A percentile compares a stretch with the other conserved stretches of the same genome.
Conservation (phyloP, 2,888 invertebrate genomes). For the Chorisops tibialis region DNA sequence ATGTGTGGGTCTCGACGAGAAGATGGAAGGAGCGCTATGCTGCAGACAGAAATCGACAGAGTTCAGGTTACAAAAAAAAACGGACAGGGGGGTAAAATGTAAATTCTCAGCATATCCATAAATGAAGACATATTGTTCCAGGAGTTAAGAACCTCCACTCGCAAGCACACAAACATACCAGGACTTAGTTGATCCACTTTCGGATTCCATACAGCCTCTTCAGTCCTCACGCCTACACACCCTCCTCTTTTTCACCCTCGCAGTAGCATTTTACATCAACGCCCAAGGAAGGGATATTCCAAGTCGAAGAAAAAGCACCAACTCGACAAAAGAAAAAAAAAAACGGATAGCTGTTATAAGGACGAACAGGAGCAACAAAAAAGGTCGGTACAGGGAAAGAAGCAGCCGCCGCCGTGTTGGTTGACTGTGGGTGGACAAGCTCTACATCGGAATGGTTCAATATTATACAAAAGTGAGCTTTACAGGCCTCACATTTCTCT, state of each 20-base stretch:
- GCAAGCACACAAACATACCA: background rate
- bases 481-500: no score
- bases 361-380: no score
- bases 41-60: background rate
- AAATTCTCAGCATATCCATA: conserved; percentile 29
- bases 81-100: conserved; percentile 16
- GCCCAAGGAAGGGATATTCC: background rate
- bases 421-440: no score
- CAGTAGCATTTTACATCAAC: conserved; percentile 14
- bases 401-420: no score
- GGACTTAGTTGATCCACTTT: conserved; percentile 10
- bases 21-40: no score
- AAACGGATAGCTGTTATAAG: no score
- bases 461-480: no score
- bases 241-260: background rate
- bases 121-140: conserved; percentile 28
- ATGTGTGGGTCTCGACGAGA: background rate
- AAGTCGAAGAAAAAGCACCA: no score
- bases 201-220: background rate
- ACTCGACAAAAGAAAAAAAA: no score
- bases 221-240: background rate
- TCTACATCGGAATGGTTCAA: no score
- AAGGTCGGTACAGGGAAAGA: no score
- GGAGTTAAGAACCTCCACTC: background rate
- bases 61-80: background rate